Evolutionary conservation across 2,888 invertebrate genomes (phyloP).

Genomic region (Chirona hameri): DNA sequence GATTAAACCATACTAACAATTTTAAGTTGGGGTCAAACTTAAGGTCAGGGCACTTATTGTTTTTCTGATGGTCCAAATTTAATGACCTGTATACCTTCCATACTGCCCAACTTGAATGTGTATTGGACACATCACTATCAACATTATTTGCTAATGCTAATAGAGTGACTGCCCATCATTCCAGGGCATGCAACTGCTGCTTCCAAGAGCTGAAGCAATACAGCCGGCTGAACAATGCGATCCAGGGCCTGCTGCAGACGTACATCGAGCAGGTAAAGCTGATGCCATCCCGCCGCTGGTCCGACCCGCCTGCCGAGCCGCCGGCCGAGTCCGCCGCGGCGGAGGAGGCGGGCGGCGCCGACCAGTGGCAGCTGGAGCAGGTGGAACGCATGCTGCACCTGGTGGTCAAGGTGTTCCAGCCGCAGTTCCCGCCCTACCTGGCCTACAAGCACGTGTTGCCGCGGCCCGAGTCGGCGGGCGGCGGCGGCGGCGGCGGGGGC

Average conservation of each 20-base stretch:
- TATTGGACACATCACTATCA: too few relatives aligned
- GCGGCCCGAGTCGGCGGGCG: constrained; percentile 40
- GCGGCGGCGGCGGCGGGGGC: too few relatives aligned
- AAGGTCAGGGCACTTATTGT: too few relatives aligned
- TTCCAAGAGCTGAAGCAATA: constrained; percentile 28
- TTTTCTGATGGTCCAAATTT: too few relatives aligned
- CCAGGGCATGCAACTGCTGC: constrained; percentile 35
- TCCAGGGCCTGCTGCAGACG: constrained; percentile 24
- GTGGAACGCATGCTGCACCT: constrained; percentile 83
- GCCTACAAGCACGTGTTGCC: constrained; percentile 65
- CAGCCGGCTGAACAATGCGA: constrained; percentile 14
- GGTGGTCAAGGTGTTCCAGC: constrained; percentile 78
- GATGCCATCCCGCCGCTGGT: background rate
- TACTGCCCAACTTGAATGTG: too few relatives aligned
- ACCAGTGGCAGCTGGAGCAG: constrained; percentile 70
- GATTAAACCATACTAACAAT: too few relatives aligned
- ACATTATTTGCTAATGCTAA: too few relatives aligned
- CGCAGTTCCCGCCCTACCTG: constrained; percentile 71
- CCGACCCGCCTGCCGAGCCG: background rate
- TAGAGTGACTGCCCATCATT: background rate
- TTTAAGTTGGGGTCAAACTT: too few relatives aligned
- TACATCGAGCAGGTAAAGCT: constrained; percentile 8
- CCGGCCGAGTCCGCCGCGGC: background rate
- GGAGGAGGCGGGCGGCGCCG: constrained; percentile 34
- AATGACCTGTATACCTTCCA: too few relatives aligned